Base-by-base conservation (phyloP, 2,888 invertebrate genomes). In the Exocentrus adspersus region DNA sequence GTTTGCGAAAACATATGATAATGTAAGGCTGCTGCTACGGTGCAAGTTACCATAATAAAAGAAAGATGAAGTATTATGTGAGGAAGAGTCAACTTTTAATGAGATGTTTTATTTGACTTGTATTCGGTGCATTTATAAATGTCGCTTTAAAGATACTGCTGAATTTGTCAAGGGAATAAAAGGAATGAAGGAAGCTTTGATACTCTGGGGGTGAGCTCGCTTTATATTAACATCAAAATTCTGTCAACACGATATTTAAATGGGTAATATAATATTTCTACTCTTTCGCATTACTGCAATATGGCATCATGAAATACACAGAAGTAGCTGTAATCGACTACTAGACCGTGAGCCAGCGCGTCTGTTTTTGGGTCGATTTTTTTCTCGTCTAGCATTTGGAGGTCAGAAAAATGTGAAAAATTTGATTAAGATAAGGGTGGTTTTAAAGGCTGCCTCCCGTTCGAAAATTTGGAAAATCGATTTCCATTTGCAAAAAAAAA, bases 61-160 rank as follows among this genome's bases (percentile, higher is more conserved):
- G 60, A 61, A 64, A 61, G 60, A 60, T 58, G 56, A 61, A 68
- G 59, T 66, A 72, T 70, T 67, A 68, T 63, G 62, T 64, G 66
- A 61, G 60, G 56, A 67, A 65, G 48, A 62, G 64, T 71, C 54
- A 64, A 62, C 62, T 70, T 69, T 69, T 70, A 70, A 72, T 70
- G 68, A 70, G 62, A 70, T 69, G 67, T 66, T 69, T 69, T 72
- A 72, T 72, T 72, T 70, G 69, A 70, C 62, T 70, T 69, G 58
- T 65, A 66, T 67, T 72, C 51, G 62, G 62, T 65, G 67, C 64
- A 68, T 69, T 67, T 62, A 57, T 67, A 67, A 68, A 62, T 62
- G 71, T 68, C 68, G 66, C 48, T 64, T 60, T 68, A 59, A 63
- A 62, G 66, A 68, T 65, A 64, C 67, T 54, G 60, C 54, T 64